These are phyloP conservation scores for Caenorhabditis auriculariae DNA, from an alignment of 2,888 invertebrate species.

Conservation along the genomic window DNA sequence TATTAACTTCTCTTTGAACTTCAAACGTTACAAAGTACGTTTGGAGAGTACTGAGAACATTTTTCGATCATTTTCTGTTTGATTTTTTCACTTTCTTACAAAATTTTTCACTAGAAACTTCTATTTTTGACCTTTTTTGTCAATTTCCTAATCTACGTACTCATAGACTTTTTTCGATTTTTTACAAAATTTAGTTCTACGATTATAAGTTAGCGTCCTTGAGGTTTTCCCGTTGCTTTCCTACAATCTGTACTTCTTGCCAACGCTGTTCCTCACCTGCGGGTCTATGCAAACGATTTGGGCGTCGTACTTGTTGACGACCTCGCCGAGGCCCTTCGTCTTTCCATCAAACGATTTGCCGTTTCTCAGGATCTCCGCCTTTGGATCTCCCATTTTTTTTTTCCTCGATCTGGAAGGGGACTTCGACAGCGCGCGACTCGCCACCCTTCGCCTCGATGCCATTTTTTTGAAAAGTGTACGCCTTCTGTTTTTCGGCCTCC, in stretches of 20 bases:
- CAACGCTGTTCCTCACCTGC: conserved; percentile 70
- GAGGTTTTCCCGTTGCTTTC: too few relatives aligned
- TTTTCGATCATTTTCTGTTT: too few relatives aligned
- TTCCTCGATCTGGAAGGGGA: conserved; percentile 56
- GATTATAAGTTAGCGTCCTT: too few relatives aligned
- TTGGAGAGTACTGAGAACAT: too few relatives aligned
- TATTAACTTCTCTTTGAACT: neutral
- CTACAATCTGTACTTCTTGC: too few relatives aligned
- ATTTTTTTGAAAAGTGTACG: conserved; percentile 80
- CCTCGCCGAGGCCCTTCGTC: conserved; percentile 70
- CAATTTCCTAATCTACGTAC: too few relatives aligned
- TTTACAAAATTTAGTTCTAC: too few relatives aligned
- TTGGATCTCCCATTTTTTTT: conserved; percentile 59
- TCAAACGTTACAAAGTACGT: too few relatives aligned
- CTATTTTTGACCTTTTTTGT: too few relatives aligned
- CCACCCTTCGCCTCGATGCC: conserved; percentile 87
- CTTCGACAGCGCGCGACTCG: conserved; percentile 84
- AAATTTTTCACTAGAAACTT: too few relatives aligned
- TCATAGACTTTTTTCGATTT: too few relatives aligned
- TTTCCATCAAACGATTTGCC: conserved; percentile 74
- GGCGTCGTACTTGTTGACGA: conserved; percentile 86
- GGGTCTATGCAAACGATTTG: conserved; percentile 90
- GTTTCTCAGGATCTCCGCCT: conserved; percentile 86
- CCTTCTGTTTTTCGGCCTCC: conserved; percentile 82
- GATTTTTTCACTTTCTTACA: too few relatives aligned